phyloP scores from a whole-genome alignment of 2,113 vertebrate species.

The Cinclus mexicanus region DNA sequence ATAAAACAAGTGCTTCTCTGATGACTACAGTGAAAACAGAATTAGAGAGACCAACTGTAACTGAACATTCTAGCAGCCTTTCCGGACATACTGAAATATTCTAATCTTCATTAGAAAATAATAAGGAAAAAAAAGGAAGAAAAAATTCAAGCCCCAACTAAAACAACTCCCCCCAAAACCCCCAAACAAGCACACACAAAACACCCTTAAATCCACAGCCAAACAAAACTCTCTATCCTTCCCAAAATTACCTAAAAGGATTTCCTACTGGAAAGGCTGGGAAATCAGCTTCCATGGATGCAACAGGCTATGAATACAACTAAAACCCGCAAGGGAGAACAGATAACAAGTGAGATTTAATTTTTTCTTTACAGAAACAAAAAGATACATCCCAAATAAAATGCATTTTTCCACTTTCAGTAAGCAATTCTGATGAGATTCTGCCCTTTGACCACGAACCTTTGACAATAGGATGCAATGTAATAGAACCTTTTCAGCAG shows the following conservation, averaged over 20 bases:
- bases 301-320: fast-evolving
- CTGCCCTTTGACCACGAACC: not conserved
- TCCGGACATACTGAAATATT: not conserved
- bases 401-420: not conserved
- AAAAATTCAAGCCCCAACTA: too few relatives aligned
- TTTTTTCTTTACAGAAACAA: not conserved
- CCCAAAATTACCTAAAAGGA: not conserved
- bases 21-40: not conserved
- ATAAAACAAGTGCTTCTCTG: not conserved
- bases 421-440: not conserved
- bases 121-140: not conserved
- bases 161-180: too few relatives aligned
- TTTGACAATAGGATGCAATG: fast-evolving
- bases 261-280: not conserved
- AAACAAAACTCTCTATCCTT: not conserved
- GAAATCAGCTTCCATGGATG: not conserved
- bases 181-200: not conserved
- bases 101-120: not conserved
- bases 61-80: not conserved
- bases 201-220: not conserved
- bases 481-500: not conserved
- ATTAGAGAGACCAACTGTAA: not conserved
- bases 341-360: not conserved
- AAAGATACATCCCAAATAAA: not conserved
- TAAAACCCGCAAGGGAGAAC: not conserved